A percentile compares a stretch with the other conserved stretches of the same genome.
These are phyloP conservation scores for Patiria miniata DNA, from an alignment of 35 echinoderm and acorn worm species.

Conservation along the genomic window DNA sequence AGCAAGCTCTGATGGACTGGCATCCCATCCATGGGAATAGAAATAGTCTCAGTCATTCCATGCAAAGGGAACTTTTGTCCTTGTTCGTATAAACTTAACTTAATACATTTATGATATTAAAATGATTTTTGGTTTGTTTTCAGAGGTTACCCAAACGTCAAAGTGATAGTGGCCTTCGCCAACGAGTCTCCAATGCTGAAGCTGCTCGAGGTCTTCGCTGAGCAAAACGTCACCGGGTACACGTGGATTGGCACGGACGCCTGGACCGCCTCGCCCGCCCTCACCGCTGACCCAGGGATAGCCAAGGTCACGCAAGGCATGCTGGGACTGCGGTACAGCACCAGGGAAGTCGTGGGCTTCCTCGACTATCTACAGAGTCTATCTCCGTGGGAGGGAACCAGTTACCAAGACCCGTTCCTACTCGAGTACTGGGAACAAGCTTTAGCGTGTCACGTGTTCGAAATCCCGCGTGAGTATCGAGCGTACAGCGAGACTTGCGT, in stretches of 20 bases:
- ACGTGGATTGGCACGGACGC: slow-evolving; percentile 76
- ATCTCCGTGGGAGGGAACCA: neutral
- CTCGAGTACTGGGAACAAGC: slow-evolving; percentile 70
- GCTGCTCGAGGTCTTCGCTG: slow-evolving; percentile 56
- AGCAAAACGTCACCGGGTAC: slow-evolving; percentile 63
- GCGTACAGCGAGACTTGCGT: slow-evolving; percentile 17
- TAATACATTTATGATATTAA: neutral
- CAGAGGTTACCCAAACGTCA: slow-evolving; percentile 61
- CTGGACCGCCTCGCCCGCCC: slow-evolving; percentile 60
- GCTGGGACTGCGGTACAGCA: slow-evolving; percentile 61
- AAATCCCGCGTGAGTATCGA: neutral
- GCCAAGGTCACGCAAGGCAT: slow-evolving; percentile 73
- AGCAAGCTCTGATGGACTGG: no score
- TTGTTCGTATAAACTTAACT: no score
- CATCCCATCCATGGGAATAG: no score
- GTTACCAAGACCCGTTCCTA: slow-evolving; percentile 76
- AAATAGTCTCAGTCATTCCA: no score
- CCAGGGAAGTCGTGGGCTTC: neutral
- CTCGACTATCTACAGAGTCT: slow-evolving; percentile 47
- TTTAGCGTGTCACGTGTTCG: slow-evolving; percentile 54
- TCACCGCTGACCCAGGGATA: slow-evolving; percentile 25
- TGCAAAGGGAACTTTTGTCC: no score
- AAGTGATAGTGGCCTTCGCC: slow-evolving; percentile 75
- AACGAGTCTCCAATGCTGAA: slow-evolving; percentile 68
- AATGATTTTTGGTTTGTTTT: slow-evolving; percentile 23